Conservation (phyloP, 2,113 vertebrate genomes). For the Eubucco bourcierii region DNA sequence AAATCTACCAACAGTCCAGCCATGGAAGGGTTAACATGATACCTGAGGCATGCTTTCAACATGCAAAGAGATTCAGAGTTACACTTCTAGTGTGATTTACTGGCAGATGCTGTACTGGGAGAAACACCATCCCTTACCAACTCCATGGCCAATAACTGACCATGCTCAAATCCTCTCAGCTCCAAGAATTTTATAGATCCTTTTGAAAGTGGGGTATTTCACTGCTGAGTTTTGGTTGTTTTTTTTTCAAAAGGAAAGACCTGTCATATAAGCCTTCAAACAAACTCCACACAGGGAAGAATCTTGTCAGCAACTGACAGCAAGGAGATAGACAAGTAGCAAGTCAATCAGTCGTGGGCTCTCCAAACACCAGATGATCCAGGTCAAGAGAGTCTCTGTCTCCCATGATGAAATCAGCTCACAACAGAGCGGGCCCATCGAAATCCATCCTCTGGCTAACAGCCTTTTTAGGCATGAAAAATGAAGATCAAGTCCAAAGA, state of each 20-base stretch:
- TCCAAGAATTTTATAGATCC: neutral
- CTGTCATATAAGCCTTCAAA: neutral
- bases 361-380: neutral
- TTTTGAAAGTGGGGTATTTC: neutral
- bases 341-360: neutral
- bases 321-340: neutral
- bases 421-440: neutral
- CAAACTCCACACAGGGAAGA: neutral
- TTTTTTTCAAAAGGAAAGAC: neutral
- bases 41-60: neutral
- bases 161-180: neutral
- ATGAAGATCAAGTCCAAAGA: neutral
- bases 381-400: neutral
- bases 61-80: neutral
- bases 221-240: neutral
- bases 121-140: neutral
- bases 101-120: neutral
- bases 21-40: neutral
- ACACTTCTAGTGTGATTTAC: neutral
- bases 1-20: neutral
- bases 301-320: neutral
- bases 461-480: neutral
- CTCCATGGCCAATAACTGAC: neutral
- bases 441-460: neutral
- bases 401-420: neutral